Evolutionary conservation across 1,140 invertebrate genomes (phyloP), one percentile per base, ranked within the genome.

Genomic region (Drosophila suzukii): DNA sequence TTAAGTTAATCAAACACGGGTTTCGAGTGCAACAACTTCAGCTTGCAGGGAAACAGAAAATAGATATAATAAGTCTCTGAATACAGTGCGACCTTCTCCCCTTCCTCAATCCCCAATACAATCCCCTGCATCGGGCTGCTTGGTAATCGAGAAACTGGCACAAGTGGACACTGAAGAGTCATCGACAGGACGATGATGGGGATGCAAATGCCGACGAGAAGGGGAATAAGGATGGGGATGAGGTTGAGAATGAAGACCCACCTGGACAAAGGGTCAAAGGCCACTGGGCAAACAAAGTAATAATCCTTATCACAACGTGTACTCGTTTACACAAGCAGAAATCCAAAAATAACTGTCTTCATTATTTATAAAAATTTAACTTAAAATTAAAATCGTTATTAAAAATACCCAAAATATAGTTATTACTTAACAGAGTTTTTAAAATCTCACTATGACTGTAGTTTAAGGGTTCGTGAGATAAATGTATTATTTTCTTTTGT

Each of bases 101-200:
- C 67, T 8, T 34, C 24, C 13, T 11, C 17, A 68, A 27, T 34
- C 24, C 13, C 8, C 17, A 68, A 27, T 27, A 38, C 17, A 55
- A 47, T 17, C 41, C 51, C 34, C 36, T n/a, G 43, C 44, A 49
- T 55, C 24, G 44, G 27, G 24, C n/a, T 55, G 34, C 53, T 46
- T 60, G 43, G 50, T 61, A 72, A 66, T 59, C 57, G 65, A 80
- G 56, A 76, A 80, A 80, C 72, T 84, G 66, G 81, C 46, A 84
- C 81, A 84, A 84, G 81, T 77, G 81, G 61, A 38, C 58, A 65
- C 72, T 68, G 55, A 50, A 79, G 47, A 51, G 47, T 55, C 60
- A 57, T 56, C 51, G 67, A 70, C 51, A 70, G 66, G 51, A 56
- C 65, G 43, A 24, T 70, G 63, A 41, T 41, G 46, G 20, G 13